Evolutionary conservation across 2,888 invertebrate genomes (phyloP).

Genomic region (Bhutanitis thaidina): DNA sequence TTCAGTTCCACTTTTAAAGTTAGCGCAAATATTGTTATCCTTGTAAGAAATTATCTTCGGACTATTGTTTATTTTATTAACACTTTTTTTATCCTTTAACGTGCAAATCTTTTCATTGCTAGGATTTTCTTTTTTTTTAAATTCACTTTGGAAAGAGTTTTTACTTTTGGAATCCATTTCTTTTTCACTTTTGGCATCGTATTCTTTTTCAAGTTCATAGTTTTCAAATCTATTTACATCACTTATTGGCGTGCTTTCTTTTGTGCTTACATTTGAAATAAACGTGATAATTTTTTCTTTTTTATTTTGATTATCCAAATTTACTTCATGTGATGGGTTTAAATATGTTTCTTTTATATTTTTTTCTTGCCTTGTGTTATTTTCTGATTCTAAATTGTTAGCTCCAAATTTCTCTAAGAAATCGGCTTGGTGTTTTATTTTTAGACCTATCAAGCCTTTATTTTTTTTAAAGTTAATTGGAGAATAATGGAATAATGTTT

Average conservation of each 20-base stretch:
- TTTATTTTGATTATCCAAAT: too few relatives aligned
- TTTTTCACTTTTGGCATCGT: too few relatives aligned
- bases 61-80: background rate
- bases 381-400: background rate
- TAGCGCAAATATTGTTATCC: background rate
- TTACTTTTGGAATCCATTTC: too few relatives aligned
- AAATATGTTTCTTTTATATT: too few relatives aligned
- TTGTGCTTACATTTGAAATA: too few relatives aligned
- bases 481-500: slow-evolving; percentile 22
- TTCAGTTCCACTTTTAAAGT: background rate
- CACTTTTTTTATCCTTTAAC: background rate
- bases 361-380: background rate
- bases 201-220: too few relatives aligned
- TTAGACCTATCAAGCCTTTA: slow-evolving; percentile 43
- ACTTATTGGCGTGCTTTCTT: too few relatives aligned
- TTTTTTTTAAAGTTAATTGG: slow-evolving; percentile 42
- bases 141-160: too few relatives aligned
- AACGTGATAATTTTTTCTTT: too few relatives aligned
- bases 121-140: too few relatives aligned
- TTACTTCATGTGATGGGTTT: too few relatives aligned
- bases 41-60: background rate
- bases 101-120: background rate
- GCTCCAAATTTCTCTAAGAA: background rate
- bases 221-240: too few relatives aligned
- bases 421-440: slow-evolving; percentile 26